These are phyloP conservation scores for Protobothrops mucrosquamatus DNA, from an alignment of 2,113 vertebrate genomes.

Conservation along the genomic window DNA sequence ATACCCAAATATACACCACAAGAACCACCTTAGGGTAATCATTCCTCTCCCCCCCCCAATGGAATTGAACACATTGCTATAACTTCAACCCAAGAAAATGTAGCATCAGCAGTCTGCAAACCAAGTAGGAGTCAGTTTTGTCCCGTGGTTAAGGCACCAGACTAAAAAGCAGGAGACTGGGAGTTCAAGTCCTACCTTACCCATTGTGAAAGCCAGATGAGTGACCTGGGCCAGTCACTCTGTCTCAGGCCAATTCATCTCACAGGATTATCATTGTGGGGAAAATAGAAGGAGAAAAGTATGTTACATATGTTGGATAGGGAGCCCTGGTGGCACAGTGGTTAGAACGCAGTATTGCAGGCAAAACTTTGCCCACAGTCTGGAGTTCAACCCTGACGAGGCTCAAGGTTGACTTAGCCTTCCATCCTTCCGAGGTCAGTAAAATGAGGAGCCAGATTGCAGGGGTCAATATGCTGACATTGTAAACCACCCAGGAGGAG, in stretches of 20 bases:
- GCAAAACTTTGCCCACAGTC: background rate
- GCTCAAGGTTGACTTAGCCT: background rate
- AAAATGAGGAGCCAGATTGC: too few relatives aligned
- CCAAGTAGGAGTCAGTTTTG: background rate
- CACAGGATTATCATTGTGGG: background rate
- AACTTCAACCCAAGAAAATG: background rate
- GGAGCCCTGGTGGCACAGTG: background rate
- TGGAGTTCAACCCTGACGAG: background rate
- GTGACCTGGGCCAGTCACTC: background rate
- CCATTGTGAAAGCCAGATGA: background rate
- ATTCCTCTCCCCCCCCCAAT: background rate
- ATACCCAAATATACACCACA: background rate
- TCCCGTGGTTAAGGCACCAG: background rate
- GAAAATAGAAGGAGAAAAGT: background rate
- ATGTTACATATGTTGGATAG: background rate
- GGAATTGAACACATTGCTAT: background rate
- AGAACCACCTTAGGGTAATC: background rate
- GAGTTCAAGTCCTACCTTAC: background rate
- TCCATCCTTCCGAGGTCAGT: background rate
- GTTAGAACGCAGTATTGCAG: background rate
- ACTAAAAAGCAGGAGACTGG: background rate
- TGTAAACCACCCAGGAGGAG: too few relatives aligned
- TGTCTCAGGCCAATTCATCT: background rate
- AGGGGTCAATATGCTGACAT: too few relatives aligned
- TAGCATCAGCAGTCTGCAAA: background rate